Percentiles rank a stretch among this genome's conserved stretches.
Conservation (phyloP, 1,140 invertebrate genomes). For the Heliconius congener region DNA sequence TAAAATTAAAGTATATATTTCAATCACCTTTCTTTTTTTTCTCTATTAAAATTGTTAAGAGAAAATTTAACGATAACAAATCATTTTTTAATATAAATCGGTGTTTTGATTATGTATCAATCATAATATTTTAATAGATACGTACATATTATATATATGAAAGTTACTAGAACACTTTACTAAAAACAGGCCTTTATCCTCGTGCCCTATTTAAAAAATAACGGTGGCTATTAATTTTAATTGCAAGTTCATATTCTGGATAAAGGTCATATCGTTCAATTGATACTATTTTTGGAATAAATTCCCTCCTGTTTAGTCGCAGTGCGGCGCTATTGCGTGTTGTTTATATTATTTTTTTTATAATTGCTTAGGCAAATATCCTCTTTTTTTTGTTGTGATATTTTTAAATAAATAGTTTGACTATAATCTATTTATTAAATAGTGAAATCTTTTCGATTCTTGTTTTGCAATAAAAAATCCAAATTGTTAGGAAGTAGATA, state of each 20-base stretch:
- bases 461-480: neutral
- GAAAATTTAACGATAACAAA: neutral
- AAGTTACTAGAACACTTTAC: neutral
- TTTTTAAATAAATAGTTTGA: slow-evolving; percentile 15
- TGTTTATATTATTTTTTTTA: slow-evolving; percentile 11
- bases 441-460: neutral
- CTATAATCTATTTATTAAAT: slow-evolving; percentile 26
- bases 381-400: slow-evolving; percentile 10
- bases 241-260: slow-evolving; percentile 11
- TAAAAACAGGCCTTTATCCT: neutral
- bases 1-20: neutral
- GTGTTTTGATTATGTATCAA: neutral
- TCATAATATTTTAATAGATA: too few species aligned
- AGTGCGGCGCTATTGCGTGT: slow-evolving; percentile 21
- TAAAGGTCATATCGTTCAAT: slow-evolving; percentile 22
- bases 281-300: slow-evolving; percentile 30
- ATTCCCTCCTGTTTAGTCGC: slow-evolving; percentile 1
- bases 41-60: neutral
- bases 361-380: neutral
- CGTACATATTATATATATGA: neutral
- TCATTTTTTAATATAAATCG: neutral
- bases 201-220: neutral
- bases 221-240: slow-evolving; percentile 26
- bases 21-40: neutral
- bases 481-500: neutral